Conservation (phyloP, 2,888 invertebrate genomes). For the Portevinia maculata region DNA sequence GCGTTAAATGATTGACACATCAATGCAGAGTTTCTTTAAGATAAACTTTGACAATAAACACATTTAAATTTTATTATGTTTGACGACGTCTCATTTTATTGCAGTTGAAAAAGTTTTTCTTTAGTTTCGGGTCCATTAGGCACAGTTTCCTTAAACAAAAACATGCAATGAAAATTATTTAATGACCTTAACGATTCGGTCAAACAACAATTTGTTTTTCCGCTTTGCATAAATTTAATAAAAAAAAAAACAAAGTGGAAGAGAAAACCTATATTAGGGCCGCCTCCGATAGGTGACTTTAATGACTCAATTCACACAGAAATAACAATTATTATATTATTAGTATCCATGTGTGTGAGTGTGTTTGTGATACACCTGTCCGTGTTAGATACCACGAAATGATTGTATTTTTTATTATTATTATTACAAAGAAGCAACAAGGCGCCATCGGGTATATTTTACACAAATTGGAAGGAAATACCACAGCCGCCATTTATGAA, state of each 20-base stretch:
- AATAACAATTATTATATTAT: conserved; percentile 29
- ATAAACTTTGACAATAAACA: conserved; percentile 31
- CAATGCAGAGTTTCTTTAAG: conserved; percentile 9
- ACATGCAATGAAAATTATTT: conserved; percentile 50
- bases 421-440: conserved; percentile 69
- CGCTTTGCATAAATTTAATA: conserved; percentile 52
- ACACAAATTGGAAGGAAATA: conserved; percentile 31
- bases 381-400: conserved; percentile 45
- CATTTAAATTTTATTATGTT: conserved; percentile 24
- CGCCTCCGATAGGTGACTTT: conserved; percentile 42
- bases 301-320: conserved; percentile 57
- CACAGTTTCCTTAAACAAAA: background rate
- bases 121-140: conserved; percentile 3
- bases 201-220: conserved; percentile 25
- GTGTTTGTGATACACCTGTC: conserved; percentile 58
- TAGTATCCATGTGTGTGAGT: background rate
- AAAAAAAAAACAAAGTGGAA: background rate
- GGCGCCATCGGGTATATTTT: conserved; percentile 53
- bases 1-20: conserved; percentile 43
- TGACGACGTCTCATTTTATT: conserved; percentile 19
- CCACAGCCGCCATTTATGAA: conserved; percentile 19
- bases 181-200: conserved; percentile 24
- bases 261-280: conserved; percentile 33
- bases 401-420: conserved; percentile 29
- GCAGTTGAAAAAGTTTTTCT: conserved; percentile 24